These are phyloP conservation scores for Anthrax anthrax DNA, from an alignment of 2,888 invertebrate genomes.

Conservation along the genomic window DNA sequence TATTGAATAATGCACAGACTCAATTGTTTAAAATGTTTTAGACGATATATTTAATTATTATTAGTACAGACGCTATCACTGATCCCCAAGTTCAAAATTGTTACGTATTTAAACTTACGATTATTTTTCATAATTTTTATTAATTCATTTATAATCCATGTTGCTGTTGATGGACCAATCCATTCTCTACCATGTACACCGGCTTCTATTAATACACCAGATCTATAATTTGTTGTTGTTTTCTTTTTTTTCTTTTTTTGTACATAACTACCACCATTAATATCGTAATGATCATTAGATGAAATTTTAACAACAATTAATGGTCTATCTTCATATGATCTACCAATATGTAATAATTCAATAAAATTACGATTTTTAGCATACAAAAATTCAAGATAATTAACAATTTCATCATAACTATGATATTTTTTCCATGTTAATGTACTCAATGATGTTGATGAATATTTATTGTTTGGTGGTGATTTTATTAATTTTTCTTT, in stretches of 20 bases:
- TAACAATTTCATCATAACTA: constrained; percentile 52
- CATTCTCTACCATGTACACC: constrained; percentile 65
- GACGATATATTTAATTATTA: no score
- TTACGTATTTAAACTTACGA: constrained; percentile 29
- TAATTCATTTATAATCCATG: constrained; percentile 54
- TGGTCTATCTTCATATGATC: constrained; percentile 56
- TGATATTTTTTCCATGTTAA: constrained; percentile 60
- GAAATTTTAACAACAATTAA: constrained; percentile 54
- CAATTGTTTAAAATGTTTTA: no score
- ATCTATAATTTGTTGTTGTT: constrained; percentile 44
- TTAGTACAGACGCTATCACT: background rate
- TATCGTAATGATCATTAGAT: constrained; percentile 25
- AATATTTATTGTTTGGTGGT: no score
- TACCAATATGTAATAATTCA: constrained; percentile 54
- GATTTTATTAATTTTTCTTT: constrained; percentile 31
- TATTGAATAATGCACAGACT: no score
- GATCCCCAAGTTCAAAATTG: no score
- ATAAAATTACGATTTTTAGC: constrained; percentile 48
- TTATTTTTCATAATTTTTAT: constrained; percentile 45
- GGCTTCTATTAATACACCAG: constrained; percentile 69
- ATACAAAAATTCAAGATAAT: constrained; percentile 53
- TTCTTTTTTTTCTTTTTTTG: constrained; percentile 22
- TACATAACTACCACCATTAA: constrained; percentile 18
- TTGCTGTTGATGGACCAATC: constrained; percentile 64
- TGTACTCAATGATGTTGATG: no score